These are phyloP conservation scores for Hoplodrina ambigua DNA, from an alignment of 2,888 invertebrate genomes.

Conservation along the genomic window DNA sequence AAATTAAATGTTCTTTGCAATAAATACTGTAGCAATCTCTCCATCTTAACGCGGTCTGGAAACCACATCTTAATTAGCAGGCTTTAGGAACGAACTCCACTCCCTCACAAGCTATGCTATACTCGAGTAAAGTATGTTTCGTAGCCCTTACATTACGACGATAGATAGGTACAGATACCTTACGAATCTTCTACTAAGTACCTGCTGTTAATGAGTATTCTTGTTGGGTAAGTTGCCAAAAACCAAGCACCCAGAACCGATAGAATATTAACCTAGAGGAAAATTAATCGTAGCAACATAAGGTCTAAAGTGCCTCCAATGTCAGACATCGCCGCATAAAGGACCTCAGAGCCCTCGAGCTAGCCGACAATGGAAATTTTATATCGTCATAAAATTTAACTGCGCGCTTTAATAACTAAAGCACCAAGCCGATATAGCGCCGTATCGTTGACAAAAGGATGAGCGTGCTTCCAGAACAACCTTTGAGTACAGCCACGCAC, in stretches of 20 bases:
- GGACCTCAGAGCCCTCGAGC: constrained; percentile 74
- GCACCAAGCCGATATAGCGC: constrained; percentile 84
- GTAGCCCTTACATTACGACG: neutral
- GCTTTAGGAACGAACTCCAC: constrained; percentile 37
- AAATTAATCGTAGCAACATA: constrained; percentile 59
- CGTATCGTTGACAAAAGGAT: constrained; percentile 90
- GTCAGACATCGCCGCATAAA: constrained; percentile 70
- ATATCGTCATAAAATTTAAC: constrained; percentile 86
- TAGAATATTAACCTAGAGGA: constrained; percentile 35
- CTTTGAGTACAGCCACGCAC: constrained; percentile 75
- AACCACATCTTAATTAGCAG: constrained; percentile 57
- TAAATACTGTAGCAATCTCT: constrained; percentile 40
- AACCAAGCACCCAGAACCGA: constrained; percentile 6
- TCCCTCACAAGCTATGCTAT: constrained; percentile 26
- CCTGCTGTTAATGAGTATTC: neutral
- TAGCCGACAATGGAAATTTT: constrained; percentile 84
- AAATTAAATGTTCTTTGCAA: constrained; percentile 42
- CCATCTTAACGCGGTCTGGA: constrained; percentile 42
- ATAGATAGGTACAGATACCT: neutral
- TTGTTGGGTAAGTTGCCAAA: neutral
- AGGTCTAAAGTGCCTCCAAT: constrained; percentile 61
- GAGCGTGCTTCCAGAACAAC: constrained; percentile 76
- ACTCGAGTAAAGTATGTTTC: constrained; percentile 10
- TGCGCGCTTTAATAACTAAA: constrained; percentile 88
- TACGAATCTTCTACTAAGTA: neutral